Percentiles rank a stretch among this genome's conserved stretches.
Conservation (phyloP, 2,797 vertebrate species). For the Macrochelys suwanniensis region DNA sequence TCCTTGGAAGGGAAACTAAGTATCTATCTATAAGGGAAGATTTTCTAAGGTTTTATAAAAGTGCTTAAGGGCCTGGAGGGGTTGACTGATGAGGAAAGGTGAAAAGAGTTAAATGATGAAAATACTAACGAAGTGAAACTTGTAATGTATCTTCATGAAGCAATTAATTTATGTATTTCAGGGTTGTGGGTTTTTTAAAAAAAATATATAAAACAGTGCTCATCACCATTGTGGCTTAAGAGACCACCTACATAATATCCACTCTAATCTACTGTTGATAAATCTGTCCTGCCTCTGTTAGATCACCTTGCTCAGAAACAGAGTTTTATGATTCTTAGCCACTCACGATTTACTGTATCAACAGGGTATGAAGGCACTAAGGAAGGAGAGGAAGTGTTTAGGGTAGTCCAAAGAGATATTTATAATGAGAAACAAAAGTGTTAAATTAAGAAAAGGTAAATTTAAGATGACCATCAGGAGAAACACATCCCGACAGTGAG, state of each 20-base stretch:
- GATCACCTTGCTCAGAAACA: background rate
- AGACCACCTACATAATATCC: background rate
- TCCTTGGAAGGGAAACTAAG: constrained; percentile 46
- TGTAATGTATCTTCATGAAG: fast-evolving
- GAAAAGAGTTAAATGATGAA: background rate
- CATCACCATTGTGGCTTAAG: background rate
- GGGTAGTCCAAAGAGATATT: background rate
- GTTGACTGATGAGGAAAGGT: background rate
- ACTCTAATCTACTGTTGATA: background rate
- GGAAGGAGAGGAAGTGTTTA: background rate
- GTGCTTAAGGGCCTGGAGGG: background rate
- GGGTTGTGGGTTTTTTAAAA: too few species aligned
- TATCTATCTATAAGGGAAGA: background rate
- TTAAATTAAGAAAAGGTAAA: background rate
- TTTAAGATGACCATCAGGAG: background rate
- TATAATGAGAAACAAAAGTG: background rate
- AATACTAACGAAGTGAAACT: background rate
- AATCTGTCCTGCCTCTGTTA: background rate
- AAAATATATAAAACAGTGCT: too few species aligned
- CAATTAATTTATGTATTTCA: background rate
- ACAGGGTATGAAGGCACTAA: background rate
- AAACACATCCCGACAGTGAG: background rate
- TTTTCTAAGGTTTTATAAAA: background rate
- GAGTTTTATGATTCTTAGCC: background rate
- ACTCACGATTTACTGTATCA: background rate